Base-by-base conservation (phyloP, 2,797 vertebrate genomes). In the Chelon auratus region DNA sequence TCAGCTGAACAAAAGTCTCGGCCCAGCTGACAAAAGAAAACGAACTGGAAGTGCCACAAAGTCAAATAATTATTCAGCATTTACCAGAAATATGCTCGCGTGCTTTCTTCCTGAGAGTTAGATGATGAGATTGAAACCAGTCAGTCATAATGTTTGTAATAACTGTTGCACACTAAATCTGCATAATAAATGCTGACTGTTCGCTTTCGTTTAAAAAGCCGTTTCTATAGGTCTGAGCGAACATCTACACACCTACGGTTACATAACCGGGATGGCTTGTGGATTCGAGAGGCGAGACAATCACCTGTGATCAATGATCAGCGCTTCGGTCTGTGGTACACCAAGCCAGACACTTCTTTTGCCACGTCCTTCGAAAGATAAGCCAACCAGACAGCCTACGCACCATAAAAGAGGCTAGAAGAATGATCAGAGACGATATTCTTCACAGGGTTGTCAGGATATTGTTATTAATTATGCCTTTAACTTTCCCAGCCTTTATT, bases 1-100 rank as follows among this genome's bases (percentile, higher is more conserved):
- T 73, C 77, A 85, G 72, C 59, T 80, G 83, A 83, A 78, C 75
- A 70, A 72, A 72, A 54, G 43, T 47, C 68, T 81, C 60, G 62
- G 56, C 3, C 11, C 18, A 61, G 13, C 51, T 22, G 24, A 26
- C 51, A 37, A 14, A 3, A 43, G 42, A 42, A 17, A 61, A 48
- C 17, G 1, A 72, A 18, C 26, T 42, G 26, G 43, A 83, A 60
- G 54, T 40, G 26, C 3, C 20, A 33, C 45, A 58, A 47, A 63
- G 65, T 72, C 55, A 61, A 62, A 56, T 45, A 1, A 51, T 62
- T 50, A 24, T 20, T 67, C 66, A 42, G 17, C 48, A 60, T 18
- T 7, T 53, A 45, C 57, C 1, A 43, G 58, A 70, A 70, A 55
- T 36, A 5, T 15, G 48, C 17, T 56, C 3, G 15, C 5, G 3